Evolutionary conservation across 2,888 invertebrate species (phyloP).

Genomic region (Drosophila neonasuta): DNA sequence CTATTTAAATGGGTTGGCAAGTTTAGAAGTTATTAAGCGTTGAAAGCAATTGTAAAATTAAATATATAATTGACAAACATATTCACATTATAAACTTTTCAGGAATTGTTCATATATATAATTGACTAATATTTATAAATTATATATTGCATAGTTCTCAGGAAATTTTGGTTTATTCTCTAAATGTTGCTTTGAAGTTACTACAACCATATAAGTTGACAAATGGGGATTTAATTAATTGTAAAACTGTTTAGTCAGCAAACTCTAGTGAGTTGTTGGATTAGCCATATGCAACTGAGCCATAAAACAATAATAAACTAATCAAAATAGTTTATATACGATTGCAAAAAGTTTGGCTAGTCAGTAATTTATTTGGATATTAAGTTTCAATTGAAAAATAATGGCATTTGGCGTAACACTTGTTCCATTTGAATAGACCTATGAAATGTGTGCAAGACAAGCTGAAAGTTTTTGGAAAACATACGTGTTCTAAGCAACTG

Average conservation of each 20-base stretch:
- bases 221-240: too few species aligned
- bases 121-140: too few species aligned
- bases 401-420: background rate
- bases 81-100: too few species aligned
- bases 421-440: background rate
- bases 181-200: too few species aligned
- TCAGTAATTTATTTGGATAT: slow-evolving; percentile 1
- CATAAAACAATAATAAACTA: background rate
- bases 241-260: too few species aligned
- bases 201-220: too few species aligned
- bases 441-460: background rate
- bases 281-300: background rate
- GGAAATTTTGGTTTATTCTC: too few species aligned
- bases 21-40: background rate
- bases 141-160: too few species aligned
- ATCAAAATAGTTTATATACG: slow-evolving; percentile 5
- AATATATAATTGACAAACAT: too few species aligned
- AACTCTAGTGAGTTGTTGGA: background rate
- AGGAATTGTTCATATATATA: too few species aligned
- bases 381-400: background rate
- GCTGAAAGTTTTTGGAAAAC: background rate
- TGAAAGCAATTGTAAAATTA: too few species aligned
- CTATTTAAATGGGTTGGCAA: background rate
- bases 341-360: slow-evolving; percentile 4
- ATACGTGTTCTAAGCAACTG: background rate